Conservation (phyloP, 2,797 vertebrate genomes). For the Pangasius sanitwongsei region DNA sequence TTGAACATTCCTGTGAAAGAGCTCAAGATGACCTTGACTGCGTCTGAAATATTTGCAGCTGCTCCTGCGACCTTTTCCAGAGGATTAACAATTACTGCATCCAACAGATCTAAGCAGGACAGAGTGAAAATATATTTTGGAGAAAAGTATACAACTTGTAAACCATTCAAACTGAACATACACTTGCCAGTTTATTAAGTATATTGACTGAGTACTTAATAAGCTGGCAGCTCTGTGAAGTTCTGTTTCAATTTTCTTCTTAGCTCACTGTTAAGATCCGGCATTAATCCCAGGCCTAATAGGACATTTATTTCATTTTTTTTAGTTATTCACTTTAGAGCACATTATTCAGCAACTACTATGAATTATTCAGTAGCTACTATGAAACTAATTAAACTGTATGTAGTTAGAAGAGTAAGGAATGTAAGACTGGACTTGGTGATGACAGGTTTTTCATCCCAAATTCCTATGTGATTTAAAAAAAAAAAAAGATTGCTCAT, state of each 20-base stretch:
- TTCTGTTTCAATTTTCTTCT: not conserved
- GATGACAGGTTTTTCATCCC: too few species aligned
- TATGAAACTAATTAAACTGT: too few species aligned
- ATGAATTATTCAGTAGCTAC: too few species aligned
- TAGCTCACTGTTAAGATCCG: not conserved
- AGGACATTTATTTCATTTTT: not conserved
- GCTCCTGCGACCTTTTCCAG: slow-evolving; percentile 31
- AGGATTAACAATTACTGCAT: slow-evolving; percentile 31
- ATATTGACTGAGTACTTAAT: not conserved
- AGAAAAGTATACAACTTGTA: not conserved
- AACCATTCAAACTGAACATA: not conserved
- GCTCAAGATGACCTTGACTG: not conserved
- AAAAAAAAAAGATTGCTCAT: too few species aligned
- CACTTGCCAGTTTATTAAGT: not conserved
- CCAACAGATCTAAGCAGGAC: slow-evolving; percentile 38
- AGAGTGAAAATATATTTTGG: not conserved
- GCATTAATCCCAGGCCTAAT: not conserved
- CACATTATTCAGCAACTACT: too few species aligned
- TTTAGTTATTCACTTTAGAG: too few species aligned
- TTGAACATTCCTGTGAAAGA: slow-evolving; percentile 23
- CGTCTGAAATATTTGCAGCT: slow-evolving; percentile 28
- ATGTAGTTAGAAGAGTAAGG: too few species aligned
- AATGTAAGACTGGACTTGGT: too few species aligned
- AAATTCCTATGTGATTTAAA: too few species aligned
- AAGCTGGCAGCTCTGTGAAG: not conserved